phyloP scores from a whole-genome alignment of 2,888 invertebrate species.

The Lithophane semibrunnea region DNA sequence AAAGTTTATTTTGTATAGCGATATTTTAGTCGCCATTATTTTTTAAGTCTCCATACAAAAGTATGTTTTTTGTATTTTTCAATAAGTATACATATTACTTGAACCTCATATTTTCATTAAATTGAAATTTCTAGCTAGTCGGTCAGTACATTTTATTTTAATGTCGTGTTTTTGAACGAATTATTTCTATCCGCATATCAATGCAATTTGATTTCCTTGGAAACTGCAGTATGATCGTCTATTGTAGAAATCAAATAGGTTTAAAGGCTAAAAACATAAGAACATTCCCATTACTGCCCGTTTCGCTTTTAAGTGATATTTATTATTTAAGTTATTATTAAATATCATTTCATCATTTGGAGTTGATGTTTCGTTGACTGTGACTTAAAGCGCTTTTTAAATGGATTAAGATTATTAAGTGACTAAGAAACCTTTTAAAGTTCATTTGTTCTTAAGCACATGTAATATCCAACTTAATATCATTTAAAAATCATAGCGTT shows the following conservation, averaged over 20 bases:
- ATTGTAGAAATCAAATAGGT: not conserved
- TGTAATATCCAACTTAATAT: slow-evolving; percentile 33
- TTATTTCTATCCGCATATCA: not conserved
- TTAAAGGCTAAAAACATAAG: not conserved
- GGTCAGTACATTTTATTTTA: not conserved
- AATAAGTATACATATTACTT: no score
- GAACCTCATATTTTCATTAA: not conserved
- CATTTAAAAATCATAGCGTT: slow-evolving; percentile 10
- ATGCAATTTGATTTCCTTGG: not conserved
- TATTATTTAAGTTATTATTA: slow-evolving; percentile 5
- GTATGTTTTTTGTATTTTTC: slow-evolving; percentile 3
- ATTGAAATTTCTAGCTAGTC: not conserved
- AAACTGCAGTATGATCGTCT: not conserved
- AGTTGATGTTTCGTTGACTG: slow-evolving; percentile 16
- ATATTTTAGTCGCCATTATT: not conserved
- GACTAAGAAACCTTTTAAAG: slow-evolving; percentile 17
- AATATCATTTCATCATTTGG: not conserved
- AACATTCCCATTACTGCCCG: slow-evolving; percentile 48
- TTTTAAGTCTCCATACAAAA: not conserved
- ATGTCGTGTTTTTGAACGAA: no score
- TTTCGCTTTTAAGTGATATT: slow-evolving; percentile 15
- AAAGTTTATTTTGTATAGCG: slow-evolving; percentile 14
- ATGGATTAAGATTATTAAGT: not conserved
- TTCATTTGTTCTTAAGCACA: not conserved
- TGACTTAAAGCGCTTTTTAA: slow-evolving; percentile 21